Conservation (phyloP, 2,797 vertebrate genomes). For the Hozukius guyotensis region DNA sequence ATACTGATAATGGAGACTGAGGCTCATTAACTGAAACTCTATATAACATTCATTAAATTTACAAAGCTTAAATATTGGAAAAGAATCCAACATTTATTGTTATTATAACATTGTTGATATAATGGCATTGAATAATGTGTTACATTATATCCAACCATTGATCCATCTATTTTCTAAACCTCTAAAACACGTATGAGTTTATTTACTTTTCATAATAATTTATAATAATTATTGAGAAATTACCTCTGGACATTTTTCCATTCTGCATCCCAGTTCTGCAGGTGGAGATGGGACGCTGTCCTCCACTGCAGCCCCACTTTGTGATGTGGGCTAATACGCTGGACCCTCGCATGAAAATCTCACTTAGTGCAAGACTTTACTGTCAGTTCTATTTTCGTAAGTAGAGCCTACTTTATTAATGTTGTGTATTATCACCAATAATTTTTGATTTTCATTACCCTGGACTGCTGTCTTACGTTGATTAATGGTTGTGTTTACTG, state of each 20-base stretch:
- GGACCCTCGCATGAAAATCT: conserved; percentile 1
- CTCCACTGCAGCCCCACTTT: not conserved
- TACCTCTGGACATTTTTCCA: not conserved
- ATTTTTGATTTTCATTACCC: conserved; percentile 37
- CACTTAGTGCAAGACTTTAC: not conserved
- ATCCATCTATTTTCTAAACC: not conserved
- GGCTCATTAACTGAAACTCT: not conserved
- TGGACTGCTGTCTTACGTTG: conserved; percentile 9
- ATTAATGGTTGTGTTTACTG: conserved; percentile 51
- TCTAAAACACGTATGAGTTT: not conserved
- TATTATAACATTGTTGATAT: not conserved
- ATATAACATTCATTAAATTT: not conserved
- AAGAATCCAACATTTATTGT: not conserved
- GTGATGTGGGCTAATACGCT: not conserved
- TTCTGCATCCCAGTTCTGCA: not conserved
- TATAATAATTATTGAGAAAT: not conserved
- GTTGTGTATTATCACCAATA: conserved; percentile 26
- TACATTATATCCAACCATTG: not conserved
- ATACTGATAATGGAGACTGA: not conserved
- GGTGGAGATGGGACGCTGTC: not conserved
- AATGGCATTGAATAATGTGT: not conserved
- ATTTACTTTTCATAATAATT: not conserved
- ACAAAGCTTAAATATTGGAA: not conserved
- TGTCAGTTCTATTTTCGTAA: conserved; percentile 16
- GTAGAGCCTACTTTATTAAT: conserved; percentile 20